phyloP scores from a whole-genome alignment of 2,888 invertebrate species.

The Buathra laborator region DNA sequence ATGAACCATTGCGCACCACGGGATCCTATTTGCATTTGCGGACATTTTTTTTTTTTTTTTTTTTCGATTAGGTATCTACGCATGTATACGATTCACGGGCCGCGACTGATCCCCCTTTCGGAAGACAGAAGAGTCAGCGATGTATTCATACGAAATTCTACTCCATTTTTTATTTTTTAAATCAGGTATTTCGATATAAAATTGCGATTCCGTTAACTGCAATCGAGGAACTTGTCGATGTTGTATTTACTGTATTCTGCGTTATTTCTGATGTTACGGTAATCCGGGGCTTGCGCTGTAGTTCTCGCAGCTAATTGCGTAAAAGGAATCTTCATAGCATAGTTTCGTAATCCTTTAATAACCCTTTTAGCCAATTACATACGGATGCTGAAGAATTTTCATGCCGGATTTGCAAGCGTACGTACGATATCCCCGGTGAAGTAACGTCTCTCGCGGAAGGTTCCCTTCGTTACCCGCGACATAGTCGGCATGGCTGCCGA shows the following conservation, averaged over 20 bases:
- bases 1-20: constrained; percentile 55
- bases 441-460: constrained; percentile 48
- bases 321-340: neutral
- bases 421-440: neutral
- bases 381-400: constrained; percentile 8
- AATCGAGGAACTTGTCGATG: neutral
- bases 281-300: neutral
- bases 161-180: neutral
- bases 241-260: neutral
- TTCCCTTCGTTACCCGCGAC: constrained; percentile 49
- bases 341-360: neutral
- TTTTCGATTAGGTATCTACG: constrained; percentile 33
- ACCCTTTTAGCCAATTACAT: neutral
- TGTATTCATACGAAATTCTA: neutral
- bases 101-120: constrained; percentile 4
- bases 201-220: neutral
- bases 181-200: neutral
- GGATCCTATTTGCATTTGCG: constrained; percentile 48
- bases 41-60: constrained; percentile 26
- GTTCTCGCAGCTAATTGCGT: neutral
- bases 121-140: neutral
- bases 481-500: constrained; percentile 71
- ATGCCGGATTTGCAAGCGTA: neutral
- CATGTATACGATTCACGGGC: neutral
- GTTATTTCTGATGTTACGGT: neutral